Conservation (phyloP, 1,140 invertebrate species). For the Diplogasteroides magnus region DNA sequence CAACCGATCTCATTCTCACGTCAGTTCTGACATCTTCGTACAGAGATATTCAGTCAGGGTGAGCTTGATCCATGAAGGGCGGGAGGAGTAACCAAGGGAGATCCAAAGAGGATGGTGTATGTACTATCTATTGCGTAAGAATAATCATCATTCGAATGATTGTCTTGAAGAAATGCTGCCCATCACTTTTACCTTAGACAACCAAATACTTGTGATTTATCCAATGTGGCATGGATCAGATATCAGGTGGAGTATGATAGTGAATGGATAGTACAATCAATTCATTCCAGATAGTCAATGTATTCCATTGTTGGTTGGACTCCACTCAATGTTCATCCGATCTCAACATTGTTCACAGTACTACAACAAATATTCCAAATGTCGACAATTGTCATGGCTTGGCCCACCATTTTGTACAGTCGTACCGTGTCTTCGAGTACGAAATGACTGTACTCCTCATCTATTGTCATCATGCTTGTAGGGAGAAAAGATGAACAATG, state of each 20-base stretch:
- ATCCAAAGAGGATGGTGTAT: neutral
- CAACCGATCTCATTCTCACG: neutral
- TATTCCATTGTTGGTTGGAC: neutral
- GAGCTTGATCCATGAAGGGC: neutral
- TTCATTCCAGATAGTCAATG: neutral
- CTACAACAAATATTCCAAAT: neutral
- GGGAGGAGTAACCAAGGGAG: neutral
- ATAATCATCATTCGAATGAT: neutral
- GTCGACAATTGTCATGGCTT: neutral
- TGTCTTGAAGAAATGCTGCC: neutral
- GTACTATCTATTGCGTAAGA: neutral
- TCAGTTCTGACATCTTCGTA: neutral
- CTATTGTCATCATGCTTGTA: no score
- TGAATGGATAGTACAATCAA: neutral
- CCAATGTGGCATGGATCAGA: neutral
- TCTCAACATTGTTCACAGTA: neutral
- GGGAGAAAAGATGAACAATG: no score
- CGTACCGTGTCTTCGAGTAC: no score
- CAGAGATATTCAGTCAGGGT: neutral
- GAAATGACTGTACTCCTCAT: no score
- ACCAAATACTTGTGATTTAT: neutral
- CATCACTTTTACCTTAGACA: neutral
- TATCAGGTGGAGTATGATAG: neutral
- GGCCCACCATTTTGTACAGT: no score
- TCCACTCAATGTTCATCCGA: neutral